Base-by-base conservation (phyloP, 2,113 vertebrate genomes). In the Daubentonia madagascariensis region DNA sequence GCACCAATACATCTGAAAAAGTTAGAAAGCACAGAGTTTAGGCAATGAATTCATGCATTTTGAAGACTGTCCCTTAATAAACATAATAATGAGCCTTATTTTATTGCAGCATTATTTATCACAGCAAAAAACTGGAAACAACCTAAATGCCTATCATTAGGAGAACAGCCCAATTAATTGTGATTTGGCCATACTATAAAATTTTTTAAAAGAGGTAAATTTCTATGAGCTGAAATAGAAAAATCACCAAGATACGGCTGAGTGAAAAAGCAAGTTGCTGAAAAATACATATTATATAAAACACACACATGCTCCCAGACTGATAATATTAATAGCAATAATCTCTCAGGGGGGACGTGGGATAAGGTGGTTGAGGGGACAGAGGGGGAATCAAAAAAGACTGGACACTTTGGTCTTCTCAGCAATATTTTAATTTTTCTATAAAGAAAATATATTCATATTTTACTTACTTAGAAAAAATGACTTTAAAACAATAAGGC, bases 1-100 rank as follows among this genome's bases (percentile, higher is more conserved):
- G 73, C 68, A 92, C 88, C 93, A 84, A n/a, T 87, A 94, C 28
- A 68, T 72, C 73, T 57, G 79, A 85, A 94, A 97, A 48, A 52
- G 48, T 6, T 16, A 94, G 37, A 45, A 90, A 50, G n/a, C 70
- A 85, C 23, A 70, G 28, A 43, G 35, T 28, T 87, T 35, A 65
- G 43, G 17, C 25, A 79, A 1, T 54, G 16, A 8, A 73, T 83
- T 63, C 84, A 40, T 65, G 48, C 68, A 68, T 92, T 90, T 92
- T 45, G 86, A 97, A 97, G n/a, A 78, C 28, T 72, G 43, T 79
- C 28, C n/a, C 70, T 84, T 89, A 79, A 65, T 80, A 88, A 79
- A 79, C 91, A 89, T 37, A 75, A 35, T 23, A 40, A 75, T 13
- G 18, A 68, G 17, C 23, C 30, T 57, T 79, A 67, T n/a, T 73